phyloP scores from a whole-genome alignment of 1,140 invertebrate species.

The Epicauta chinensis region DNA sequence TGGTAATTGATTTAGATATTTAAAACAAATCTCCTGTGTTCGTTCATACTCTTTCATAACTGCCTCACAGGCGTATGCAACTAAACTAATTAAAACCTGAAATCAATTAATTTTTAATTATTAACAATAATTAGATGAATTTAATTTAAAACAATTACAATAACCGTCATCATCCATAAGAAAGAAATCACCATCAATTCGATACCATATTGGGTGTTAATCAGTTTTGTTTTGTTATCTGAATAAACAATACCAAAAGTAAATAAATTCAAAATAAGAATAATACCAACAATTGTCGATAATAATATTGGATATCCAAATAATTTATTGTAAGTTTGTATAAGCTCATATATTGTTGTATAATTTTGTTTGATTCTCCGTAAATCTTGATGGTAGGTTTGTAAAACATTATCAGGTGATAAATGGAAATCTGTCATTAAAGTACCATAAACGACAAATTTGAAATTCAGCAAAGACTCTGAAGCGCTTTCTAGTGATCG shows the following conservation, averaged over 20 bases:
- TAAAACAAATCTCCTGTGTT: constrained; percentile 19
- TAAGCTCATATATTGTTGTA: background rate
- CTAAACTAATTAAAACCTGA: constrained; percentile 18
- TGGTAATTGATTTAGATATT: constrained; percentile 19
- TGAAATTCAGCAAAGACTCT: too few species aligned
- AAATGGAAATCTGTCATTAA: too few species aligned
- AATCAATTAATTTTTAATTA: constrained; percentile 7
- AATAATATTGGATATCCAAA: background rate
- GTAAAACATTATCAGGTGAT: too few species aligned
- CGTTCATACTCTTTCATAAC: constrained; percentile 15
- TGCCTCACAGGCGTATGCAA: constrained; percentile 18
- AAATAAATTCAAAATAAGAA: constrained; percentile 2
- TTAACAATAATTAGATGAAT: too few species aligned
- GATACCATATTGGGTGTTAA: background rate
- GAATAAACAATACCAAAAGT: constrained; percentile 1
- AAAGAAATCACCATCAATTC: constrained; percentile 1
- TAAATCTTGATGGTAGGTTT: background rate
- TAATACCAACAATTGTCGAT: constrained; percentile 1
- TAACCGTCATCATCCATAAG: constrained; percentile 1
- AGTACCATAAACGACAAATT: too few species aligned
- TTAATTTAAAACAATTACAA: constrained; percentile 2
- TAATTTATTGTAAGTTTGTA: constrained; percentile 1
- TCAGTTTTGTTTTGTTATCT: background rate
- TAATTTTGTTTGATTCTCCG: background rate
- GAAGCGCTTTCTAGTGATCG: too few species aligned